phyloP scores from a whole-genome alignment of 2,888 invertebrate genomes.

The Cataglyphis cursor region DNA sequence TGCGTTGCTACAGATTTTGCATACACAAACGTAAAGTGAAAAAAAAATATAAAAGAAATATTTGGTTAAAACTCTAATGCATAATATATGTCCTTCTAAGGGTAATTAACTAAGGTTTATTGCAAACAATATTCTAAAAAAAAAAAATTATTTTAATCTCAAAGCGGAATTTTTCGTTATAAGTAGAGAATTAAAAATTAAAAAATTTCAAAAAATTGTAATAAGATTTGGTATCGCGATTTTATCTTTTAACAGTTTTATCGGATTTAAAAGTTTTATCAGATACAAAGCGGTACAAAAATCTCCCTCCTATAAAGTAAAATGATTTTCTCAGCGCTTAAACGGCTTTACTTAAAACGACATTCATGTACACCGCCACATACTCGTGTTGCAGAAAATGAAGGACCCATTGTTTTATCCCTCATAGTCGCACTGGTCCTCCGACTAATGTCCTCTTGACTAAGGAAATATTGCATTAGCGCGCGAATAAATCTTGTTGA shows the following conservation, averaged over 20 bases:
- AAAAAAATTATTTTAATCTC: background rate
- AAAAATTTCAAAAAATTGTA: background rate
- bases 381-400: background rate
- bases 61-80: background rate
- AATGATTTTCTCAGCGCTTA: slow-evolving; percentile 21
- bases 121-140: background rate
- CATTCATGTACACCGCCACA: slow-evolving; percentile 1
- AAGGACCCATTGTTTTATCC: slow-evolving; percentile 24
- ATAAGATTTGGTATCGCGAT: background rate
- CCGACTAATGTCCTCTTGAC: slow-evolving; percentile 27
- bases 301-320: background rate
- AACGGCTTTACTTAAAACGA: slow-evolving; percentile 28
- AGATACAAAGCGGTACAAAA: background rate
- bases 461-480: slow-evolving; percentile 56
- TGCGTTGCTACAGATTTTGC: background rate
- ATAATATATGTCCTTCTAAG: background rate
- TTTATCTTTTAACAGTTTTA: slow-evolving; percentile 1
- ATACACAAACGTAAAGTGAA: background rate
- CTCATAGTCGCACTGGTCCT: slow-evolving; percentile 9
- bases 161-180: background rate
- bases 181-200: background rate
- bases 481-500: slow-evolving; percentile 67
- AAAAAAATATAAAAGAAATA: background rate
- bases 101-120: slow-evolving; percentile 7
- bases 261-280: slow-evolving; percentile 1